Base-by-base conservation (phyloP, 2,797 vertebrate species). In the Podargus strigoides region DNA sequence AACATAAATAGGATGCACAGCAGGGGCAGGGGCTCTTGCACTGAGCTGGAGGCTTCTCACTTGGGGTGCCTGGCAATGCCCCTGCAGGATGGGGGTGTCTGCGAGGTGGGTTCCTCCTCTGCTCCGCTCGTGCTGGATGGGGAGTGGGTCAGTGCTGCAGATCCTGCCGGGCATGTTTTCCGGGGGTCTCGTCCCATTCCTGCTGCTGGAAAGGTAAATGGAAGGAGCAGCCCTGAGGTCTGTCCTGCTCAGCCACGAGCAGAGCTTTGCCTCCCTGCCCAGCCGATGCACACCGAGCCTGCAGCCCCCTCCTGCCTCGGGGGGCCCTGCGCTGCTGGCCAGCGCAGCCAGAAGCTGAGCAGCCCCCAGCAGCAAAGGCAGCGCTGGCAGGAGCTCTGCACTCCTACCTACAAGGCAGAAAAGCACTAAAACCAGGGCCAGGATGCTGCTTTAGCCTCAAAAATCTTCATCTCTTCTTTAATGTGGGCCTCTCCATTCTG, bases 281-380 rank as follows among this genome's bases (percentile, higher is more conserved):
- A 3, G 41, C 10, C 21, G 69, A 26, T 0, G 5, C 2, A 1
- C 2, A 5, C 67, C 60, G 12, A n/a, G 17, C 42, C 72, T 32
- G 47, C 42, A 14, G 59, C 42, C 42, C 20, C 36, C 32, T 7
- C 72, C 6, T 4, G 1, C 30, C 7, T 4, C 42, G 12, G 62
- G 72, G 42, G 56, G 26, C 44, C 3, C 6, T 0, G 6, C 1
- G 2, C 26, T 23, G n/a, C 56, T 3, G 5, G 41, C 22, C 55
- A n/a, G n/a, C 15, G 4, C 47, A 16, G 41, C 42, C 67, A 30
- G 78, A 37, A 52, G 49, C 74, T 27, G 68, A 44, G 44, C 32
- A 47, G 44, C 76, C 16, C 64, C 64, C 28, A 79, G 39, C 26
- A 32, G 36, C 30, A 26, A 16, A 37, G 58, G 49, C 0, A 17